These are phyloP conservation scores for Ctenoplectra terminalis DNA, from an alignment of 1,140 invertebrate genomes.

Conservation along the genomic window DNA sequence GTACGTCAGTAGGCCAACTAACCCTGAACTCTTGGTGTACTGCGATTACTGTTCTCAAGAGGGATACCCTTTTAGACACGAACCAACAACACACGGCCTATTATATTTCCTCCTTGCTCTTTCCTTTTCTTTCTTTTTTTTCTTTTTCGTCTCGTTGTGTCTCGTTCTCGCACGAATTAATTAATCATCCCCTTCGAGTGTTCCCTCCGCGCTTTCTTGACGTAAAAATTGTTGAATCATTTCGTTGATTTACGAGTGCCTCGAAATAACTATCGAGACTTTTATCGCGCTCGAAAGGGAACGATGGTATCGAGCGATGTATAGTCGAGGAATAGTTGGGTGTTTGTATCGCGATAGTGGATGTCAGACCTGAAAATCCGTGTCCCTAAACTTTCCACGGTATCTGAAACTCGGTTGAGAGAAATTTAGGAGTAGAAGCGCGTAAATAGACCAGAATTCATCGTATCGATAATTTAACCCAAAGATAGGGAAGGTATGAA, in stretches of 20 bases:
- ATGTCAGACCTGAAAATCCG: no score
- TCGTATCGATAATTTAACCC: no score
- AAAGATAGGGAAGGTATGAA: not conserved
- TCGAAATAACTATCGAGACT: not conserved
- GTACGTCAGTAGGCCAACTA: conserved; percentile 80
- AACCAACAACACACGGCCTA: not conserved
- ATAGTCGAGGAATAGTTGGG: no score
- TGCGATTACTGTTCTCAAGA: conserved; percentile 53
- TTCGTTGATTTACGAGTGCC: conserved; percentile 24
- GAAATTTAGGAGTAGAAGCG: no score
- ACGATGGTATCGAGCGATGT: not conserved
- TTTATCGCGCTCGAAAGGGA: not conserved
- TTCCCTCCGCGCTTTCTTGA: not conserved
- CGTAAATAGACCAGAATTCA: no score
- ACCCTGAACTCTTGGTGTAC: conserved; percentile 59
- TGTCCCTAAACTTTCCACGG: no score
- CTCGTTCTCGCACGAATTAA: not conserved
- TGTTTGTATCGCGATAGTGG: not conserved
- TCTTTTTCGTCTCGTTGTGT: not conserved
- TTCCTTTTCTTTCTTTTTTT: conserved; percentile 12
- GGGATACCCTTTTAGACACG: conserved; percentile 16
- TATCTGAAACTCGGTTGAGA: no score
- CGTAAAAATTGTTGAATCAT: conserved; percentile 24
- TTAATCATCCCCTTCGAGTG: not conserved
- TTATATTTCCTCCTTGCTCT: not conserved